Percentiles rank a stretch among this genome's conserved stretches.
phyloP scores from a whole-genome alignment of 2,113 vertebrate genomes.

The Tympanuchus pallidicinctus region DNA sequence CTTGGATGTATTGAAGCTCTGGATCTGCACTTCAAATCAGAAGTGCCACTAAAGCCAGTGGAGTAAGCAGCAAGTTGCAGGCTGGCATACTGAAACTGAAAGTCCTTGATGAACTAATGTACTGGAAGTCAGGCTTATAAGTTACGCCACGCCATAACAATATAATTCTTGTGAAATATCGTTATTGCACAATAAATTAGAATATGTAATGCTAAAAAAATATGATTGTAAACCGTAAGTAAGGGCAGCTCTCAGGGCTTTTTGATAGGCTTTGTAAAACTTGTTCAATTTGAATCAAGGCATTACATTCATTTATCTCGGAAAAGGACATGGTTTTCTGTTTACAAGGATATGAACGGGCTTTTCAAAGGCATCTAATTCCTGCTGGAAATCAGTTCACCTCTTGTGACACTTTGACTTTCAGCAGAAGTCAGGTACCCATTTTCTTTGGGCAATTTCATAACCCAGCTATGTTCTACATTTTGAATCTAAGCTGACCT shows the following conservation, averaged over 20 bases:
- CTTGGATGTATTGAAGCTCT: background rate
- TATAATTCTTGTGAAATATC: background rate
- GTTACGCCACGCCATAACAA: background rate
- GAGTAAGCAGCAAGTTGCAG: background rate
- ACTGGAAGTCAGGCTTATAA: background rate
- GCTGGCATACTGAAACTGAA: background rate
- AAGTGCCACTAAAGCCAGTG: background rate
- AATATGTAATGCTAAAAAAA: background rate
- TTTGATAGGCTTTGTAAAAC: background rate
- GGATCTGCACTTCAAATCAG: background rate
- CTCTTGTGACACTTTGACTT: background rate
- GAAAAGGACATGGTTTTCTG: background rate
- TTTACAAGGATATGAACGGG: background rate
- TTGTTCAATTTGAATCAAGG: background rate
- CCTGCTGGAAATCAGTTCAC: slow-evolving; percentile 2
- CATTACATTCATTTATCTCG: background rate
- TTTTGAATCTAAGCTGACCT: slow-evolving; percentile 45
- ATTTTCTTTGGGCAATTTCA: background rate
- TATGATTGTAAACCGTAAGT: background rate
- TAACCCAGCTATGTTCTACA: background rate
- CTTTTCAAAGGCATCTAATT: slow-evolving; percentile 16
- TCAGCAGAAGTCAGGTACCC: background rate
- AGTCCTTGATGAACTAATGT: background rate
- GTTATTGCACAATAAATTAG: background rate
- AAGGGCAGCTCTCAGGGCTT: background rate